Evolutionary conservation across 2,888 invertebrate species (phyloP), one percentile per base, ranked within the genome.

Genomic region (Sphaerophoria taeniata): DNA sequence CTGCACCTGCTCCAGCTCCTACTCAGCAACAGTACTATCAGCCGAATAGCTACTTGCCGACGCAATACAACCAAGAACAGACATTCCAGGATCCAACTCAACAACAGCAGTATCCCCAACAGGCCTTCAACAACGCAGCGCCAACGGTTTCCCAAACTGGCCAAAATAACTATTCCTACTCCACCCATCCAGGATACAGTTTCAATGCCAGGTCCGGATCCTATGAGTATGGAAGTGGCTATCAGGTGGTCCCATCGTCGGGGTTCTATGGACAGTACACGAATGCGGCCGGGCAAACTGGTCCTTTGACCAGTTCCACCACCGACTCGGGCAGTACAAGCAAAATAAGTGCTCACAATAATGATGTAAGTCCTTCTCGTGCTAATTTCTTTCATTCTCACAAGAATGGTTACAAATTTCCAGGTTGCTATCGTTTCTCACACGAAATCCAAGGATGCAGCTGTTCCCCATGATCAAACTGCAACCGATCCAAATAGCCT

Each of bases 211-310:
- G 92, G 0, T 93, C 93, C 0, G 95, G 95, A 0, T 90, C 89
- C 56, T 95, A 94, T 87, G 94, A 94, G 11, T 95, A 95, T 88
- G 93, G 91, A 87, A 94, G 95, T 69, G 95, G 94, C 0, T 95
- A 94, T 77, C 94, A 94, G 73, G 88, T 89, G 6, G 88, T 88
- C 6, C 63, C 87, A 24, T 67, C 87, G 9, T 85, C 89, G 7
- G 88, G 88, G 12, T 88, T 89, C 69, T 89, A 88, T 69, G 90
- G 90, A 0, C 90, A 90, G 87, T 91, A 89, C 72, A 91, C 91
- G 6, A 89, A 84, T 2, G 88, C 89, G 63, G 87, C 86, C 69
- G 78, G 88, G 6, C 88, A 88, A 0, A 49, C 87, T 36, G 89
- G 90, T 11, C 76, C 76, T 12, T 88, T 89, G 33, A 87, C 87